Evolutionary conservation across 2,888 invertebrate genomes (phyloP).

Genomic region (Zootermopsis nevadensis): DNA sequence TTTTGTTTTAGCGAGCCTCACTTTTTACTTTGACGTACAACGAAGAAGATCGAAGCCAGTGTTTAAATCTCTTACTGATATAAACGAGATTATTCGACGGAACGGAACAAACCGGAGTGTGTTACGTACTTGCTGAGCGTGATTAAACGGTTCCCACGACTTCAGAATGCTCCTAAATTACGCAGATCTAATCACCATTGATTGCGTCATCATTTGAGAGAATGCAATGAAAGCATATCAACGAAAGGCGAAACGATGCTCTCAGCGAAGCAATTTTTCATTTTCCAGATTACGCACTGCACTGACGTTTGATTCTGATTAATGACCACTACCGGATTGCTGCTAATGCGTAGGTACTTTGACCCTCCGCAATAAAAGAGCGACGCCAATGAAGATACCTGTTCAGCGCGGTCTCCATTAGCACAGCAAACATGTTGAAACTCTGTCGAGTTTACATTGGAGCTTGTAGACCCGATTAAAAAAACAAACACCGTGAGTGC

Average conservation of each 20-base stretch:
- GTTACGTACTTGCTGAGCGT: neutral
- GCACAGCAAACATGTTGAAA: neutral
- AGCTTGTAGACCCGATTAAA: neutral
- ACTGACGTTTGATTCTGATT: constrained; percentile 1
- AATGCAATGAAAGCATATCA: neutral
- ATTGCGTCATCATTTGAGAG: constrained; percentile 35
- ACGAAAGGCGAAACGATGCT: constrained; percentile 23
- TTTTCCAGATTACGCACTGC: constrained; percentile 10
- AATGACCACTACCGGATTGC: constrained; percentile 20
- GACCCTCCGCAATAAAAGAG: neutral
- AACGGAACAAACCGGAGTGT: neutral
- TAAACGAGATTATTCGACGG: neutral
- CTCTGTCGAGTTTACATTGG: neutral
- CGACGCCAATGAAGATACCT: neutral
- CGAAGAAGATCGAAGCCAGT: neutral
- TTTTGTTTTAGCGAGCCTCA: no score
- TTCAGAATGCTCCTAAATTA: constrained; percentile 2
- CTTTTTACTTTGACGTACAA: no score
- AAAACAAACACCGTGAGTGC: neutral
- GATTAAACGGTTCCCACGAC: constrained; percentile 17
- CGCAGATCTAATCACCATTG: constrained; percentile 22
- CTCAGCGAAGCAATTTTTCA: constrained; percentile 20
- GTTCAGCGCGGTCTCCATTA: neutral
- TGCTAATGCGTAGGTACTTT: neutral
- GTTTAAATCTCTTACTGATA: neutral